Evolutionary conservation across 2,797 vertebrate genomes (phyloP), one percentile per base, ranked within the genome.

Genomic region (Oreonectes daqikongensis): DNA sequence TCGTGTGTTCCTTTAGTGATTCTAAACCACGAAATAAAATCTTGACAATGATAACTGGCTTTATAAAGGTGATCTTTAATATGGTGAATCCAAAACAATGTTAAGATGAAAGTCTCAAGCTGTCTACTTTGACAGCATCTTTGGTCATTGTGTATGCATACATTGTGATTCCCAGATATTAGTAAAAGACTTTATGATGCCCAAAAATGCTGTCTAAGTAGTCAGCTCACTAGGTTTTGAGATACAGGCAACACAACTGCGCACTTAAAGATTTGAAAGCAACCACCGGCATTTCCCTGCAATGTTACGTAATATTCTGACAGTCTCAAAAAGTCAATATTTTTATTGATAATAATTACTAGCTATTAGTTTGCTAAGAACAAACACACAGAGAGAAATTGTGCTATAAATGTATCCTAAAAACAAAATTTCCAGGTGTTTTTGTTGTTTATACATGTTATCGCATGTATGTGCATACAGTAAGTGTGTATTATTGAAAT

Each of bases 281-380:
- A n/a, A 63, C 42, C 64, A 26, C 22, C 11, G 57, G 15, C 15
- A 59, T 59, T 70, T 63, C 11, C 50, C 67, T 65, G 59, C 22
- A 75, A 64, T 18, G 68, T 75, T 79, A 75, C 59, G 50, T 75
- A 68, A 69, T 68, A 22, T 44, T 63, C 22, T 50, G 28, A 32
- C 42, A 48, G 0, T 35, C 10, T 52, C 17, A 38, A 11, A 32
- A 35, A 5, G 0, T 32, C 0, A 63, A 18, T 46, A 5, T 48
- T 14, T 7, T 61, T 20, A 32, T 53, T 24, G 3, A 55, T 8
- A 60, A 18, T 7, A 32, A n/a, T 61, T 10, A 32, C 7, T 18
- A n/a, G 4, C 30, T 61, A 61, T 35, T 61, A 10, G 50, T 12
- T 38, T 18, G 30, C 8, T 38, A 50, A 18, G 1, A 64, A 38